Evolutionary conservation across 2,797 vertebrate genomes (phyloP).

Genomic region (Hippopotamyrus pictus): DNA sequence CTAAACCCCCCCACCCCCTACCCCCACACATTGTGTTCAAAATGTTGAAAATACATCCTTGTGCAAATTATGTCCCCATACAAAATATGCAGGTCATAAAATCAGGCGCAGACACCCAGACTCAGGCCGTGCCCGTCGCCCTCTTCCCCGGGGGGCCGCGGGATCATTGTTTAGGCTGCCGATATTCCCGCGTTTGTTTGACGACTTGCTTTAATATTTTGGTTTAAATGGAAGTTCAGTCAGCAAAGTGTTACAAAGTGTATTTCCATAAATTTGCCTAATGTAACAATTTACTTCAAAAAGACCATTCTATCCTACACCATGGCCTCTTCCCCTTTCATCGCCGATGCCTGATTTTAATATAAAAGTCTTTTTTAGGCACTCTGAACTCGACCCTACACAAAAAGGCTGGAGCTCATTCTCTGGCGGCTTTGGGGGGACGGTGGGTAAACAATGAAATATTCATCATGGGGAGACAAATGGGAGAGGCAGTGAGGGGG

Average conservation of each 20-base stretch:
- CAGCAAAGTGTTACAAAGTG: constrained; percentile 47
- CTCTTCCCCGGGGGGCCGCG: not conserved
- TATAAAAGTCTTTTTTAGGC: constrained; percentile 66
- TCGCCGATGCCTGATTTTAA: constrained; percentile 66
- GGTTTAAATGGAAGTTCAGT: constrained; percentile 30
- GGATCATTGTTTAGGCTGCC: not conserved
- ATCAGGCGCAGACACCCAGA: not conserved
- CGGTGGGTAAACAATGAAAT: constrained; percentile 62
- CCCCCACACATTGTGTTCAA: not conserved
- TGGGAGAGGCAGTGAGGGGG: constrained; percentile 66
- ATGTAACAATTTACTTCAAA: constrained; percentile 62
- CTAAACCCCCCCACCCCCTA: not conserved
- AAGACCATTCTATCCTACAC: constrained; percentile 48
- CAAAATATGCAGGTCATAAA: not conserved
- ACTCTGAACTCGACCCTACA: constrained; percentile 57
- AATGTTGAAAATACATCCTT: not conserved
- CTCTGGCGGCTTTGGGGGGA: constrained; percentile 51
- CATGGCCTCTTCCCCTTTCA: constrained; percentile 60
- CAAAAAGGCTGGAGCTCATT: constrained; percentile 46
- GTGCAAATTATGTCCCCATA: not conserved
- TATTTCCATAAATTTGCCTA: constrained; percentile 74
- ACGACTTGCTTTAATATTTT: constrained; percentile 18
- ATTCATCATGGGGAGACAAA: constrained; percentile 70
- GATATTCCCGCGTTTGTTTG: constrained; percentile 9
- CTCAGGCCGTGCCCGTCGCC: not conserved